These are phyloP conservation scores for Andrena camellia DNA, from an alignment of 2,888 invertebrate species.

Conservation along the genomic window DNA sequence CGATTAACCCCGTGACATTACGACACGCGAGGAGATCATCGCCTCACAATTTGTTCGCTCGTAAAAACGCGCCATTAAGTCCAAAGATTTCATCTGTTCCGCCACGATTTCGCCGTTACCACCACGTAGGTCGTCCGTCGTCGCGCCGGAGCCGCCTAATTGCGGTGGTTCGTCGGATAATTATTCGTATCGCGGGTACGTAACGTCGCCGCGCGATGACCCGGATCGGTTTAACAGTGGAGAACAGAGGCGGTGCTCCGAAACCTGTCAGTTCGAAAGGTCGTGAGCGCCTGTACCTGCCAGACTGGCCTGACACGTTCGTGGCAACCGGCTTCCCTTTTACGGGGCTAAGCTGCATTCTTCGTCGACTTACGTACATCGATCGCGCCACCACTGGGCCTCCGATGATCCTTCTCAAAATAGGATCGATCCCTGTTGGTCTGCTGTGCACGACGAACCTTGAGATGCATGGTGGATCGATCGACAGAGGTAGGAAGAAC, in stretches of 20 bases:
- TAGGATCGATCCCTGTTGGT: slow-evolving; percentile 40
- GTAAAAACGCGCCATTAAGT: slow-evolving; percentile 23
- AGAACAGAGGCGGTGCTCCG: slow-evolving; percentile 18
- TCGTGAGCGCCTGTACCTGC: slow-evolving; percentile 64
- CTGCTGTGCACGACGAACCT: slow-evolving; percentile 14
- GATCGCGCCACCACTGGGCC: slow-evolving; percentile 16
- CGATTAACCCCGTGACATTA: slow-evolving; percentile 1
- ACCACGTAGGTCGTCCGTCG: slow-evolving; percentile 7
- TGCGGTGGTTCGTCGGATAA: slow-evolving; percentile 19
- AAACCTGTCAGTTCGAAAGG: slow-evolving; percentile 63
- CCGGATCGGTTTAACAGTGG: slow-evolving; percentile 37
- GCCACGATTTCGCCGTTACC: neutral
- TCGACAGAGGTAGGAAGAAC: too few relatives aligned
- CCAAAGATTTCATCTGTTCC: slow-evolving; percentile 3
- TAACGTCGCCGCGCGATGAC: slow-evolving; percentile 10
- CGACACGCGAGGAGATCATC: neutral
- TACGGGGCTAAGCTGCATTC: slow-evolving; percentile 65
- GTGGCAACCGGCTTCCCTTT: slow-evolving; percentile 54
- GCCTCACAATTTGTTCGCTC: neutral
- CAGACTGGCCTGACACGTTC: slow-evolving; percentile 50
- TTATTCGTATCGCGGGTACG: slow-evolving; percentile 38
- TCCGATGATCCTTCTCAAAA: slow-evolving; percentile 46
- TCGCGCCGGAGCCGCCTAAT: slow-evolving; percentile 20
- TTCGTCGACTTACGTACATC: slow-evolving; percentile 58
- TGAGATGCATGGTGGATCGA: neutral